phyloP scores from a whole-genome alignment of 2,888 invertebrate genomes.

The Conus canariensis region DNA sequence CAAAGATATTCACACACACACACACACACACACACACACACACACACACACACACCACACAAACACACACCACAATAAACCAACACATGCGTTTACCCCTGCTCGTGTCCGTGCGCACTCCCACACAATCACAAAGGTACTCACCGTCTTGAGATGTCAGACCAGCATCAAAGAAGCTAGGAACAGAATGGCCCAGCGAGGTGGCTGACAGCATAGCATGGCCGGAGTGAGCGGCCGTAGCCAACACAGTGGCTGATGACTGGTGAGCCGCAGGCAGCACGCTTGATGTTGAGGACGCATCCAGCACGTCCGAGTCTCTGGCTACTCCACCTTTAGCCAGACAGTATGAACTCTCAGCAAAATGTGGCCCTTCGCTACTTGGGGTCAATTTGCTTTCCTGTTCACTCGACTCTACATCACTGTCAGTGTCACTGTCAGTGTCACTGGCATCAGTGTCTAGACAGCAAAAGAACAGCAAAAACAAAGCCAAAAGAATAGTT shows the following conservation, averaged over 20 bases:
- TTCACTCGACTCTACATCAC: neutral
- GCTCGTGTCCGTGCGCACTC: neutral
- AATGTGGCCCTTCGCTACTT: neutral
- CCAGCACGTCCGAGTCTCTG: conserved; percentile 11
- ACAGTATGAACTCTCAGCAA: neutral
- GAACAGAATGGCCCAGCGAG: conserved; percentile 28
- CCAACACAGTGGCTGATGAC: conserved; percentile 28
- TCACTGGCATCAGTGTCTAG: neutral
- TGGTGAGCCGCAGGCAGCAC: conserved; percentile 39
- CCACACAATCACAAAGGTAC: neutral
- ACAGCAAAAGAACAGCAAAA: neutral
- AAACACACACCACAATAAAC: neutral
- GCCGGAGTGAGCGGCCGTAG: conserved; percentile 34
- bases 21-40: neutral
- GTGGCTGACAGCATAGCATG: conserved; percentile 37
- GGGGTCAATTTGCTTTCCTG: neutral
- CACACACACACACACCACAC: neutral
- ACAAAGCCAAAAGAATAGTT: neutral
- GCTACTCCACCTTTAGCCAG: neutral
- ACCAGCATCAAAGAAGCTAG: conserved; percentile 35
- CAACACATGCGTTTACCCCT: neutral
- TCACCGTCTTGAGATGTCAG: conserved; percentile 21
- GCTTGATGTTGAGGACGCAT: conserved; percentile 31
- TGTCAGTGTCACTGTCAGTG: neutral
- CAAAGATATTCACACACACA: neutral